Base-by-base conservation (phyloP, 2,888 invertebrate genomes). In the Heliconius cydno region DNA sequence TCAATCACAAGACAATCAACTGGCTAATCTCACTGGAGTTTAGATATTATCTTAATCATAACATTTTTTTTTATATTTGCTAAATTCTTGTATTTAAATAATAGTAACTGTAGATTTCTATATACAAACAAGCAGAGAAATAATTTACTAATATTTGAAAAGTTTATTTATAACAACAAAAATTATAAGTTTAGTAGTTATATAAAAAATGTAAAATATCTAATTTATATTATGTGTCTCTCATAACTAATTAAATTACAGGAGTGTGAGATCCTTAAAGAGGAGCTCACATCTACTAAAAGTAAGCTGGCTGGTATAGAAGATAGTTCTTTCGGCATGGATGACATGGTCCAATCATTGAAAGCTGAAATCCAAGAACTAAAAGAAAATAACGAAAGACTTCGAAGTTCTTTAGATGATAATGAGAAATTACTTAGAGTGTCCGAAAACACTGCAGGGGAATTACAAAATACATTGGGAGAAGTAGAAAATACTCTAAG, bases 361-460 rank as follows among this genome's bases (percentile, higher is more conserved):
- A 97, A 96, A 86, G 95, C 95, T 80, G 96, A 97, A 86, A 93
- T 98, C 67, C 95, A 96, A 84, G 96, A 95, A 83, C 80, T 93
- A 74, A 94, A 93, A 82, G 93, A 91, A 7, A 93, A 91, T 79
- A 95, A 97, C 88, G 97, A 97, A 77, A 96, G 98, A 89, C 94
- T 97, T 30, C 91, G 95, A 76, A 95, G 90, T 82, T 96, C 88
- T 87, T 97, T 86, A 96, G 98, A 93, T 96, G 97, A 95, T 96
- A 96, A 94, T 85, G 94, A 95, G 81, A 95, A 94, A 82, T 85
- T 95, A 71, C 90, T 95, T 3, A 86, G 96, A 88, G 96, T 98
- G 87, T 95, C 98, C 67, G 98, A 98, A 90, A 97, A 96, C 86
- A 97, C 98, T 1, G 97, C 98, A 0, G 97, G 98, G 85, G 97